These are phyloP conservation scores for Habropoda laboriosa DNA, from an alignment of 1,140 invertebrate species.

Conservation along the genomic window DNA sequence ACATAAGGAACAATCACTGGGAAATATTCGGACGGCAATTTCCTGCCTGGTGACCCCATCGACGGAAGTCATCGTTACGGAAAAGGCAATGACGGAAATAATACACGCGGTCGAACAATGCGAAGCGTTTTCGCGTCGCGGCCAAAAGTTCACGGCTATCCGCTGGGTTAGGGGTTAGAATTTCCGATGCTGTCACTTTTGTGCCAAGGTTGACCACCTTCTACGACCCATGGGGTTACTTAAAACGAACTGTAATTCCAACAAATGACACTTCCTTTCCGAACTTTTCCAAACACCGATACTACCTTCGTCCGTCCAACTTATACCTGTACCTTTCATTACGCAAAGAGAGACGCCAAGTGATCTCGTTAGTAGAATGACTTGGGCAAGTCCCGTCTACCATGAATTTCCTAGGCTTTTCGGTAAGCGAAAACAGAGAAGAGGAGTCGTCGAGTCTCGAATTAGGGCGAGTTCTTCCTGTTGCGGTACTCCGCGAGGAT, in stretches of 20 bases:
- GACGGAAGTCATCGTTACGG: slow-evolving; percentile 73
- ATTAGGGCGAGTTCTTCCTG: slow-evolving; percentile 48
- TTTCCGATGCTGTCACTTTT: slow-evolving; percentile 74
- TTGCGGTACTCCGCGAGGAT: slow-evolving; percentile 63
- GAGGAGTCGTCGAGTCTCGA: slow-evolving; percentile 20
- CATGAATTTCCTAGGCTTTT: slow-evolving; percentile 65
- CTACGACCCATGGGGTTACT: slow-evolving; percentile 14
- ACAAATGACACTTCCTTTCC: too few species aligned
- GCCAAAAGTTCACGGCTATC: slow-evolving; percentile 73
- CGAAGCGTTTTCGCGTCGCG: slow-evolving; percentile 57
- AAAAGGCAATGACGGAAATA: slow-evolving; percentile 73
- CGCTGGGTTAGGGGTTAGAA: slow-evolving; percentile 75
- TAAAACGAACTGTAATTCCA: neutral
- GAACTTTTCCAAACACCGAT: too few species aligned
- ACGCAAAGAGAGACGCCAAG: slow-evolving; percentile 7
- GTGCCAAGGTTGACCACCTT: slow-evolving; percentile 68
- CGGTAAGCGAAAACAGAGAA: slow-evolving; percentile 14
- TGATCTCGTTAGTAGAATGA: slow-evolving; percentile 67
- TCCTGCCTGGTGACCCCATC: slow-evolving; percentile 75
- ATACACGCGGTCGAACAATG: slow-evolving; percentile 70
- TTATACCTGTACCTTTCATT: too few species aligned
- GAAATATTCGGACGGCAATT: slow-evolving; percentile 75
- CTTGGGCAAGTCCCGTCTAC: slow-evolving; percentile 45
- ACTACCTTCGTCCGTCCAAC: too few species aligned
- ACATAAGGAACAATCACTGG: slow-evolving; percentile 77